Evolutionary conservation across 2,888 invertebrate species (phyloP).

Genomic region (Orchesellides sinensis): DNA sequence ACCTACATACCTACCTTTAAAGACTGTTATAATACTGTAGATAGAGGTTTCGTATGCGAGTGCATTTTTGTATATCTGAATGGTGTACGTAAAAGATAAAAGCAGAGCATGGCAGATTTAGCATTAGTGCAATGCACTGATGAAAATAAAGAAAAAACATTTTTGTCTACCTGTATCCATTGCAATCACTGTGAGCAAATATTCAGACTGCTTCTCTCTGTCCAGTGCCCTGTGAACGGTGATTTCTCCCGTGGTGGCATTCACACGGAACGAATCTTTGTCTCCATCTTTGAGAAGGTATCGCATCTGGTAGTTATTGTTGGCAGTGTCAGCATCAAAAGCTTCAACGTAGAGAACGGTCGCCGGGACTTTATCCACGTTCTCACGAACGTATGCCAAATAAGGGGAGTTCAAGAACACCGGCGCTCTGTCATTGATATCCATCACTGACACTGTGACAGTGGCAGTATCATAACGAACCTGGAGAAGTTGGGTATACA

Average conservation of each 20-base stretch:
- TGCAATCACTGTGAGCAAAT: constrained; percentile 90
- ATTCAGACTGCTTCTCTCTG: constrained; percentile 89
- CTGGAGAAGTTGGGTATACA: constrained; percentile 56
- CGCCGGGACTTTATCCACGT: constrained; percentile 84
- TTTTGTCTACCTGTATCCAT: constrained; percentile 91
- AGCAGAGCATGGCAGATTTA: not conserved
- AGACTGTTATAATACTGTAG: too few relatives aligned
- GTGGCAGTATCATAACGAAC: constrained; percentile 84
- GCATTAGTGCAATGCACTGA: not conserved
- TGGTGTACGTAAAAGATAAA: too few relatives aligned
- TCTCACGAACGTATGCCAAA: constrained; percentile 95
- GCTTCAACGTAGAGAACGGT: constrained; percentile 76
- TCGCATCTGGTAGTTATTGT: constrained; percentile 86
- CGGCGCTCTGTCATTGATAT: constrained; percentile 78
- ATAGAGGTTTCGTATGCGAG: too few relatives aligned
- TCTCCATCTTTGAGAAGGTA: constrained; percentile 97
- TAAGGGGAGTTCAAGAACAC: constrained; percentile 97
- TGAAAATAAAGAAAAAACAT: not conserved
- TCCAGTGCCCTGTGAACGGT: constrained; percentile 89
- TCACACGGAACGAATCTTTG: constrained; percentile 92
- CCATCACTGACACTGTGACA: constrained; percentile 83
- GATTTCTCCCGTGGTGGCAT: constrained; percentile 94
- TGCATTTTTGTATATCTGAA: not conserved
- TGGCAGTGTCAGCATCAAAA: constrained; percentile 72
- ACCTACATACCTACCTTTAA: too few relatives aligned